A percentile compares a stretch with the other conserved stretches of the same genome.
These are phyloP conservation scores for Nansenia antarctica DNA, from an alignment of 2,113 vertebrate species.

Conservation along the genomic window DNA sequence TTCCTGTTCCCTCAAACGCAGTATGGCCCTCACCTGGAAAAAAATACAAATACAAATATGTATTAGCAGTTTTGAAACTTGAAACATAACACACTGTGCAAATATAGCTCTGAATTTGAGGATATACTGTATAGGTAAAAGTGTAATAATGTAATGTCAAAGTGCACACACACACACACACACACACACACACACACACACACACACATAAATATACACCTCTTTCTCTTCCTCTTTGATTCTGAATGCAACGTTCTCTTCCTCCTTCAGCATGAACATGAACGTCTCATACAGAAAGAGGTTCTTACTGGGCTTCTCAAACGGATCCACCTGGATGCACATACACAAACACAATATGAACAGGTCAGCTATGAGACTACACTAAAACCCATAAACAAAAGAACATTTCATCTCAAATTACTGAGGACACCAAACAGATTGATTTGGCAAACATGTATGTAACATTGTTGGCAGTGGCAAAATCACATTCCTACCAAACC, in stretches of 20 bases:
- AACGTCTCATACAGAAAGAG: constrained; percentile 71
- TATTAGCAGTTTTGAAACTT: not conserved
- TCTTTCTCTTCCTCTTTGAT: constrained; percentile 76
- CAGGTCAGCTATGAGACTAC: no score
- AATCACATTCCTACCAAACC: not conserved
- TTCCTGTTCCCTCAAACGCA: constrained; percentile 75
- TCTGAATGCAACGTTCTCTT: constrained; percentile 59
- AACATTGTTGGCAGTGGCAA: not conserved
- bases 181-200: not conserved
- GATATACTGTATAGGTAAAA: no score
- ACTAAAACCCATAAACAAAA: not conserved
- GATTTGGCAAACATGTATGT: no score
- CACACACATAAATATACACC: constrained; percentile 61
- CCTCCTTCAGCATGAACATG: constrained; percentile 65
- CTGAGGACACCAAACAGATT: not conserved
- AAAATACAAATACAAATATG: not conserved
- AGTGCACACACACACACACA: not conserved
- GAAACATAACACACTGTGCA: not conserved
- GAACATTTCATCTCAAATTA: not conserved
- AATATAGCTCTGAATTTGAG: no score
- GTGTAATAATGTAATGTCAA: not conserved
- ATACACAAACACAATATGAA: not conserved
- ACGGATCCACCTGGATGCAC: constrained; percentile 75
- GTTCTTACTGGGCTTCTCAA: constrained; percentile 63
- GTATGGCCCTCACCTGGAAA: constrained; percentile 75